Evolutionary conservation across 2,888 invertebrate species (phyloP).

Genomic region (Mythimna impura): DNA sequence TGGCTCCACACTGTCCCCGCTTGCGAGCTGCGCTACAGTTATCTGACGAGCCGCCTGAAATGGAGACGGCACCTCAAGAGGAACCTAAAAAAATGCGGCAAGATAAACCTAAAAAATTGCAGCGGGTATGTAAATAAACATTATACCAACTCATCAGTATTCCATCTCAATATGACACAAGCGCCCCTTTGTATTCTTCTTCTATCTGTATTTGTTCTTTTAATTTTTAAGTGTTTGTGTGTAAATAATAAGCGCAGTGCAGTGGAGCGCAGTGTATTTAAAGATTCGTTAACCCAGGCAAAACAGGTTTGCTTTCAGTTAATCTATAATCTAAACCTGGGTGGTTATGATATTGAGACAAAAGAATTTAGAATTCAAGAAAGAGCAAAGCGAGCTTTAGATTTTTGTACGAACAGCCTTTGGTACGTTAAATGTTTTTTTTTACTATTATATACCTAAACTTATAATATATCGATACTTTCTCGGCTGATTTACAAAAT

Average conservation of each 20-base stretch:
- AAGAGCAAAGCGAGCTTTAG: too few species aligned
- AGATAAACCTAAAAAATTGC: constrained; percentile 92
- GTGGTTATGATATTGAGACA: too few species aligned
- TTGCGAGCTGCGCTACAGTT: constrained; percentile 93
- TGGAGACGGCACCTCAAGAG: constrained; percentile 73
- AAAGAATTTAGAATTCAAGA: too few species aligned
- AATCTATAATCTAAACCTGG: too few species aligned
- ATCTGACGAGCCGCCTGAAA: constrained; percentile 84
- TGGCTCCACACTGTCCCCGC: constrained; percentile 92
- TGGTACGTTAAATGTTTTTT: too few species aligned
- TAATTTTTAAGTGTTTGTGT: too few species aligned
- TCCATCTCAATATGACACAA: neutral
- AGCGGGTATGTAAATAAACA: constrained; percentile 90
- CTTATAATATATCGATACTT: too few species aligned
- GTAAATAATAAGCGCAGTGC: neutral
- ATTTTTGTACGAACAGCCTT: too few species aligned
- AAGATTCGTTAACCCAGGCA: neutral
- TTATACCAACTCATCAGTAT: neutral
- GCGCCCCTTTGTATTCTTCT: too few species aligned
- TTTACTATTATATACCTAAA: too few species aligned
- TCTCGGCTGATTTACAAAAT: neutral
- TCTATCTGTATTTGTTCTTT: too few species aligned
- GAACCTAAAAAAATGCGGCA: constrained; percentile 92
- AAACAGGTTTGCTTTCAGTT: neutral
- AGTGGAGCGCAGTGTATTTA: neutral